Evolutionary conservation across 2,113 vertebrate genomes (phyloP).

Genomic region (Siniperca knerii): DNA sequence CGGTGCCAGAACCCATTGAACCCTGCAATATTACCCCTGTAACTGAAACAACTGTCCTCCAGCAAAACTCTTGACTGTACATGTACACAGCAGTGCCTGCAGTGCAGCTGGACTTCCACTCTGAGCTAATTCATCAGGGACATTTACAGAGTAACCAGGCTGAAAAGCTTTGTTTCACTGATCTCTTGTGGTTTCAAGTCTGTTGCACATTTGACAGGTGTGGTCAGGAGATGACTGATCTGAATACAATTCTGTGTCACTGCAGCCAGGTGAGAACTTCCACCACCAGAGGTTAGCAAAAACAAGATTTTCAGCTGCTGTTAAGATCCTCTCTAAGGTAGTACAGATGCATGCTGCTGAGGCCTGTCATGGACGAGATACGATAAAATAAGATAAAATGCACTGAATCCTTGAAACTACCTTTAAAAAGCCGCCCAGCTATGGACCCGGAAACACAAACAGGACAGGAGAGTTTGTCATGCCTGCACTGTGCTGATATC

Average conservation of each 20-base stretch:
- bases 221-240: background rate
- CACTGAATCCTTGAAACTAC: background rate
- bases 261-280: background rate
- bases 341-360: background rate
- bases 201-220: background rate
- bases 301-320: background rate
- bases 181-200: background rate
- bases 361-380: background rate
- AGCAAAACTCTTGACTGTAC: background rate
- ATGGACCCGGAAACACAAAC: background rate
- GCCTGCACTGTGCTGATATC: background rate
- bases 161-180: slow-evolving; percentile 5
- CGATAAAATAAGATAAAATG: background rate
- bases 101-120: background rate
- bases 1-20: slow-evolving; percentile 59
- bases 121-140: background rate
- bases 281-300: background rate
- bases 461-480: background rate
- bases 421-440: background rate
- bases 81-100: too few relatives aligned
- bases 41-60: rapidly evolving
- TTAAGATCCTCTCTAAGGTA: background rate
- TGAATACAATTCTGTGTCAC: background rate
- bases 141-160: background rate
- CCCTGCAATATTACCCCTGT: slow-evolving; percentile 20